phyloP scores from a whole-genome alignment of 2,888 invertebrate species.

The Aporophyla nigra region DNA sequence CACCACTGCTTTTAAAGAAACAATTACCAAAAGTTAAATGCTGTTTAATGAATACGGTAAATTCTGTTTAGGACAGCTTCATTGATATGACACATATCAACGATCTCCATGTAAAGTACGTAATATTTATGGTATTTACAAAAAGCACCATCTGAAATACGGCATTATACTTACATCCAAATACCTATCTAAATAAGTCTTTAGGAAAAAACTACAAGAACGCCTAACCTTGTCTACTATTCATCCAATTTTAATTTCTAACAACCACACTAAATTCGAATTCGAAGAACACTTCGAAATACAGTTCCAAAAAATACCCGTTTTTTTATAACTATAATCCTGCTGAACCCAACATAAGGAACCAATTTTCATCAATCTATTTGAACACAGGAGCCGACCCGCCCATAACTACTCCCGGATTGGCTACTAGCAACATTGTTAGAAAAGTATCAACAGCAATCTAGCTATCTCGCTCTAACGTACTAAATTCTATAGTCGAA shows the following conservation, averaged over 20 bases:
- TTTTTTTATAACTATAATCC: constrained; percentile 57
- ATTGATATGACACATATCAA: too few species aligned
- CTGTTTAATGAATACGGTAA: too few species aligned
- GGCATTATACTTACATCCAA: neutral
- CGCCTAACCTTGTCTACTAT: constrained; percentile 20
- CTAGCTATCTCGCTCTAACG: constrained; percentile 78
- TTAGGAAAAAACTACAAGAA: neutral
- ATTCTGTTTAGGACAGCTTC: too few species aligned
- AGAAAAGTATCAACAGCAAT: constrained; percentile 70
- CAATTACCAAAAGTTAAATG: too few species aligned
- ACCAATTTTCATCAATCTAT: constrained; percentile 78
- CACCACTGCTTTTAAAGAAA: too few species aligned
- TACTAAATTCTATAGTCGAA: constrained; percentile 49
- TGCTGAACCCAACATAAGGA: constrained; percentile 68
- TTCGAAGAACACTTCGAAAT: constrained; percentile 54
- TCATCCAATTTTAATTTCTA: constrained; percentile 39
- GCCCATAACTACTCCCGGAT: constrained; percentile 84
- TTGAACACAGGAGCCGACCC: constrained; percentile 78
- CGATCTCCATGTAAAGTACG: fast-evolving
- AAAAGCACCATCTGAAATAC: neutral
- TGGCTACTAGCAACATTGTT: constrained; percentile 84
- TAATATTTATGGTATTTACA: neutral
- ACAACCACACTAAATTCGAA: constrained; percentile 35
- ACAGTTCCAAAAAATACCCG: constrained; percentile 46
- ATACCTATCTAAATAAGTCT: neutral